Percentiles rank a stretch among this genome's conserved stretches.
phyloP scores from a whole-genome alignment of 2,888 invertebrate species.

The Morinoia aosen region DNA sequence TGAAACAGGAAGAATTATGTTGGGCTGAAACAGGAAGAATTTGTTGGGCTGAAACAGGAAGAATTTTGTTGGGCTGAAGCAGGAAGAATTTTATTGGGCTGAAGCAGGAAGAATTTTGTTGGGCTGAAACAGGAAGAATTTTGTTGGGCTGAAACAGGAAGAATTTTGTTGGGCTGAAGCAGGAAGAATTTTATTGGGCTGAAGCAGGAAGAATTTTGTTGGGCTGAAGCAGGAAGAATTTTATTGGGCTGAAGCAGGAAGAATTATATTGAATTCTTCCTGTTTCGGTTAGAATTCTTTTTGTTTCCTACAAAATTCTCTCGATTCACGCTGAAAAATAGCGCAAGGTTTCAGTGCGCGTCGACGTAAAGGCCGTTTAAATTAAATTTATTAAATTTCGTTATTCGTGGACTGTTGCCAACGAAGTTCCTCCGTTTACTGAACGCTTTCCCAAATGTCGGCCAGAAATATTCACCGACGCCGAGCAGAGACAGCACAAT shows the following conservation, averaged over 20 bases:
- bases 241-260: no score
- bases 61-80: neutral
- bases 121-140: no score
- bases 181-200: neutral
- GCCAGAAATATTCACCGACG: neutral
- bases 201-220: no score
- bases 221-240: no score
- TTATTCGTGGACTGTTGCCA: neutral
- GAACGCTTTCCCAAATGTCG: neutral
- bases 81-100: no score
- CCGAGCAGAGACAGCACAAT: neutral
- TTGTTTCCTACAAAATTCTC: no score
- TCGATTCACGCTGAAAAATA: neutral
- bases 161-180: neutral
- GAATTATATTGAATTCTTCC: no score
- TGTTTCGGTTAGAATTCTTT: no score
- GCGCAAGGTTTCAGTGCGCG: neutral
- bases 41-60: neutral
- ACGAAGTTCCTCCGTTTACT: neutral
- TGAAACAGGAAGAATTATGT: no score
- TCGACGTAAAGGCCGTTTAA: neutral
- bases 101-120: no score
- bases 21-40: neutral
- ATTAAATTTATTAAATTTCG: neutral
- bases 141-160: neutral